Conservation (phyloP, 2,113 vertebrate genomes). For the Mus pahari region DNA sequence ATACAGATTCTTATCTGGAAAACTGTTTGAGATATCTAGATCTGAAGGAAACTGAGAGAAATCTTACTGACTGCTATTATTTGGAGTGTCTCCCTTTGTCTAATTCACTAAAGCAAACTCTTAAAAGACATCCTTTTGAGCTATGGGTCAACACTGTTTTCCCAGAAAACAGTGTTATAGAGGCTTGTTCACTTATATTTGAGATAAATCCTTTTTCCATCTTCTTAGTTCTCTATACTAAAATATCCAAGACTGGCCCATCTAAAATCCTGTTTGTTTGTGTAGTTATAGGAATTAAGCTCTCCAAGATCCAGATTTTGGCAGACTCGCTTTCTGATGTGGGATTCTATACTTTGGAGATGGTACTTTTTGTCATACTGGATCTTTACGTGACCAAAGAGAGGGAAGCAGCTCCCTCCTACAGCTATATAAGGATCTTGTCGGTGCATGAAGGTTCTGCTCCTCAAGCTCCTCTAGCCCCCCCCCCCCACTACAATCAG, state of each 20-base stretch:
- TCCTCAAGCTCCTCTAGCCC: neutral
- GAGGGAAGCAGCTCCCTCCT: neutral
- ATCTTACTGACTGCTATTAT: conserved; percentile 19
- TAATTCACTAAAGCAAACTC: conserved; percentile 53
- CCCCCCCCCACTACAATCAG: neutral
- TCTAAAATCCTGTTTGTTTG: neutral
- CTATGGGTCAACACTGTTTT: neutral
- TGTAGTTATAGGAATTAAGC: neutral
- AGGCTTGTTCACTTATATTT: neutral
- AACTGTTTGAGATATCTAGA: conserved; percentile 32
- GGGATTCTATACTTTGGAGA: neutral
- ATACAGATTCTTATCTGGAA: neutral
- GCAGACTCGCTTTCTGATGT: neutral
- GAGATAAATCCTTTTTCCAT: conserved; percentile 21
- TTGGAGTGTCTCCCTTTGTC: conserved; percentile 27
- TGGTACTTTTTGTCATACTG: neutral
- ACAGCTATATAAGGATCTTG: neutral
- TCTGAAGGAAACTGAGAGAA: conserved; percentile 36
- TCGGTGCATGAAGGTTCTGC: neutral
- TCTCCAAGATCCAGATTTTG: neutral
- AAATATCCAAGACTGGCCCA: neutral
- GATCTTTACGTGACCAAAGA: neutral
- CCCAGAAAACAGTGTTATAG: conserved; percentile 1
- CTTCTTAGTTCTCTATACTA: neutral
- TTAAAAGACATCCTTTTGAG: conserved; percentile 28